phyloP scores from a whole-genome alignment of 1,140 invertebrate species.

The Nomia melanderi region DNA sequence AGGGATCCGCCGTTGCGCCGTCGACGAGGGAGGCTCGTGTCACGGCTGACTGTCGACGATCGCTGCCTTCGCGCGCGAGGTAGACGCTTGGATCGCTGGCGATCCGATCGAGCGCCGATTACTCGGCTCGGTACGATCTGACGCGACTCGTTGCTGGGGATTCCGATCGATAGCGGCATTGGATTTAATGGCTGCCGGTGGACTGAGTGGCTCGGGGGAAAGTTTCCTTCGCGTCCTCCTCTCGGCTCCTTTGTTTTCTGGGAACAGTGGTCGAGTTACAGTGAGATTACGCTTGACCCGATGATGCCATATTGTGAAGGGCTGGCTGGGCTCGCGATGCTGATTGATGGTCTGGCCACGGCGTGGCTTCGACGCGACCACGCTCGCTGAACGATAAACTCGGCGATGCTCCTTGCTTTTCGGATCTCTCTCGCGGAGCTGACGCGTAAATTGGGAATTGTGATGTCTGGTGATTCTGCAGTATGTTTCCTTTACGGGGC shows the following conservation, averaged over 20 bases:
- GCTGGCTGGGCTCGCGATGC: not conserved
- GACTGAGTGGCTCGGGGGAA: not conserved
- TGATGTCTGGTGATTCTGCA: not conserved
- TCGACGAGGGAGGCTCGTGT: not conserved
- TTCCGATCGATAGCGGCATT: not conserved
- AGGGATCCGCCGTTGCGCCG: not conserved
- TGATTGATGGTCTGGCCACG: not conserved
- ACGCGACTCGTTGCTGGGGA: not conserved
- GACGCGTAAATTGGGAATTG: no score
- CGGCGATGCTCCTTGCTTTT: no score
- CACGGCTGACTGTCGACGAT: slow-evolving; percentile 32
- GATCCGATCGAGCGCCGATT: no score
- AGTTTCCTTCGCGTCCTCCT: not conserved
- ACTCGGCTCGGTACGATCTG: no score
- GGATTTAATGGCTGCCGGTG: no score
- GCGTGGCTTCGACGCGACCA: not conserved
- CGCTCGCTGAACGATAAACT: not conserved
- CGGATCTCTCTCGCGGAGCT: no score
- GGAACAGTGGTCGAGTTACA: slow-evolving; percentile 16
- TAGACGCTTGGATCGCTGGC: no score
- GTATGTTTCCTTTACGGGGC: no score
- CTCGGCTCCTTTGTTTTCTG: not conserved
- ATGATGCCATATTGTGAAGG: not conserved
- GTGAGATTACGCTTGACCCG: slow-evolving; percentile 5
- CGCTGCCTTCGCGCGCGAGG: slow-evolving; percentile 48